Percentiles rank a stretch among this genome's conserved stretches.
phyloP scores from a whole-genome alignment of 1,140 invertebrate species.

The Panagrolaimus sp. region DNA sequence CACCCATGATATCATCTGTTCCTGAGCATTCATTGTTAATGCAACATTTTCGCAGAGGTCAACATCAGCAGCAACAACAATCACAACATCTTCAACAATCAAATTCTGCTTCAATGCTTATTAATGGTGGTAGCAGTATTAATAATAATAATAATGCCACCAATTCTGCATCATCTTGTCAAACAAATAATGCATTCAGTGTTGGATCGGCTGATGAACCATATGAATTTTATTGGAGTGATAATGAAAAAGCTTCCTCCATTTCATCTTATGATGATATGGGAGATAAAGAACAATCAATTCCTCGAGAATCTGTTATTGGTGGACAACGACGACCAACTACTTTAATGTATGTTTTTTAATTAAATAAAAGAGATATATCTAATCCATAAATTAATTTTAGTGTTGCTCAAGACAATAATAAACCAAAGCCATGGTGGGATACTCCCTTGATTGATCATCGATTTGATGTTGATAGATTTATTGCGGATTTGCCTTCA shows the following conservation, averaged over 20 bases:
- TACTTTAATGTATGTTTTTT: constrained; percentile 25
- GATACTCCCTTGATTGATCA: neutral
- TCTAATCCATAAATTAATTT: neutral
- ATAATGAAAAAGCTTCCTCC: constrained; percentile 26
- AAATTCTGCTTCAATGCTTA: too few species aligned
- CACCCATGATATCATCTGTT: neutral
- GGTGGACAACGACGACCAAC: constrained; percentile 18
- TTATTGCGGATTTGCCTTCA: constrained; percentile 37
- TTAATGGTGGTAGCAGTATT: too few species aligned
- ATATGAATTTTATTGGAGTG: constrained; percentile 29
- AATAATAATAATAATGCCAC: too few species aligned
- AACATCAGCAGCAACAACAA: neutral
- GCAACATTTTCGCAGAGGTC: neutral
- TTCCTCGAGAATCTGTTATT: neutral
- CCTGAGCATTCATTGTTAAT: neutral
- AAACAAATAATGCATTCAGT: constrained; percentile 4
- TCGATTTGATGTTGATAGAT: constrained; percentile 40
- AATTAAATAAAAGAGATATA: neutral
- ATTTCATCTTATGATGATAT: constrained; percentile 26
- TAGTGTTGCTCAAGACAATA: neutral
- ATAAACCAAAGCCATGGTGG: neutral
- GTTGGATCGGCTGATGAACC: constrained; percentile 27
- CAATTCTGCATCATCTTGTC: neutral
- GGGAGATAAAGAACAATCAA: constrained; percentile 11
- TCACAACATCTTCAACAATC: neutral